Base-by-base conservation (phyloP, 1,140 invertebrate genomes). In the Magallana gigas region DNA sequence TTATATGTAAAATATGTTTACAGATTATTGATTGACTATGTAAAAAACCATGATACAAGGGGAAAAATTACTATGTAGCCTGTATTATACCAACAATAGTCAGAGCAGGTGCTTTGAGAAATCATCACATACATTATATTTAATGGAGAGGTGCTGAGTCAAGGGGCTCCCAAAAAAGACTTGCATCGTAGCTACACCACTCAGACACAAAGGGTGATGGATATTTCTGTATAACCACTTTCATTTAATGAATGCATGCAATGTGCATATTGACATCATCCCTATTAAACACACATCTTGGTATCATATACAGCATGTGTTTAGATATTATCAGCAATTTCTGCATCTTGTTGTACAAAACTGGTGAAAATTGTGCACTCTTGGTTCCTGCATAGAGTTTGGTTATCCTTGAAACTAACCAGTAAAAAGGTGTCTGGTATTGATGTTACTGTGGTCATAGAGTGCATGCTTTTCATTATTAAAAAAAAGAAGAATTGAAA, bases 41-140 rank as follows among this genome's bases (percentile, higher is more conserved):
- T 76, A 29, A 48, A 48, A 76, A 76, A 76, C 23, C 23, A 76
- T 36, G 9, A 76, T 29, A 62, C 60, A 14, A 11, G 60, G 23
- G 18, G 18, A 76, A 18, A 29, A 18, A 76, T 12, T 18, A 76
- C 23, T 76, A 5, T 76, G 23, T 76, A 62, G 60, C n/a, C 14
- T 62, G 14, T 62, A 62, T 11, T 62, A n/a, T 62, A 62, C 4
- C 36, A 76, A 29, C n/a, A 23, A 71, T 6, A 23, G 12, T 23
- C 68, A 76, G 23, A 29, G 68, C 68, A 76, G 68, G 68, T 76
- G 68, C 68, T 76, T 76, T 76, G 36, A 12, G 68, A 48, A 48
- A 48, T 48, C 36, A 48, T 48, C 36, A 48, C 36, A 48, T 48
- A 48, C 36, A 48, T 48, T 48, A 48, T 48, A 48, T 48, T 48